A percentile compares a stretch with the other conserved stretches of the same genome.
phyloP scores from a whole-genome alignment of 2,797 vertebrate species.

The Chelonia mydas region DNA sequence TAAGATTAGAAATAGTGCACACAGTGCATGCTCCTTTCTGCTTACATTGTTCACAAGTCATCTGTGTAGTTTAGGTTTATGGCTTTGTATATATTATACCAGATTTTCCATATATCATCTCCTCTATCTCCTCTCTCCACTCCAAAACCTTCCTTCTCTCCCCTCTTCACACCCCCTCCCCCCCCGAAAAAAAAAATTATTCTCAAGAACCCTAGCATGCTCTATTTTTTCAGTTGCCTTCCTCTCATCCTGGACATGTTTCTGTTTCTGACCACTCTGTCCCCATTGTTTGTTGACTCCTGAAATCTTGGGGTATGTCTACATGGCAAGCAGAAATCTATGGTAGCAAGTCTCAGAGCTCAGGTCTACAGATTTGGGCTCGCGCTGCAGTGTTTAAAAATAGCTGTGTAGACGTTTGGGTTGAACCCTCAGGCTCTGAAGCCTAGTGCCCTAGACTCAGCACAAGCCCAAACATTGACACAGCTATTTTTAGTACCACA shows the following conservation, averaged over 20 bases:
- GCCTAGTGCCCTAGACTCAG: not conserved
- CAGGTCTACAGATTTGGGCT: not conserved
- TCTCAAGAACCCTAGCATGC: not conserved
- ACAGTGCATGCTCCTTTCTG: not conserved
- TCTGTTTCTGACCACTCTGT: not conserved
- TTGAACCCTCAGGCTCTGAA: no score
- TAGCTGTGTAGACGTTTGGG: no score
- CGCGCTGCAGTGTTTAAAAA: no score
- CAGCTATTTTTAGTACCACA: not conserved
- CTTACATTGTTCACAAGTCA: not conserved
- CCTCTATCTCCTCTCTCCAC: not conserved
- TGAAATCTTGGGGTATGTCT: not conserved
- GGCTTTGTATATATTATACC: not conserved
- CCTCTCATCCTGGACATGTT: not conserved
- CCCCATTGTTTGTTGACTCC: not conserved
- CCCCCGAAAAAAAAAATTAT: rapidly evolving
- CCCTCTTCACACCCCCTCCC: not conserved
- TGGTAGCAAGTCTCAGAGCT: not conserved
- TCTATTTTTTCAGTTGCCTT: not conserved
- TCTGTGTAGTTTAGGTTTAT: not conserved
- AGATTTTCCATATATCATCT: not conserved
- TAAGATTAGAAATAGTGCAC: not conserved
- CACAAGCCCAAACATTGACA: not conserved
- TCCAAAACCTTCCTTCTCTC: not conserved
- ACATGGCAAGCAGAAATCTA: not conserved